phyloP scores from a whole-genome alignment of 2,113 vertebrate species.

The Calyptommatus sinebrachiatus region DNA sequence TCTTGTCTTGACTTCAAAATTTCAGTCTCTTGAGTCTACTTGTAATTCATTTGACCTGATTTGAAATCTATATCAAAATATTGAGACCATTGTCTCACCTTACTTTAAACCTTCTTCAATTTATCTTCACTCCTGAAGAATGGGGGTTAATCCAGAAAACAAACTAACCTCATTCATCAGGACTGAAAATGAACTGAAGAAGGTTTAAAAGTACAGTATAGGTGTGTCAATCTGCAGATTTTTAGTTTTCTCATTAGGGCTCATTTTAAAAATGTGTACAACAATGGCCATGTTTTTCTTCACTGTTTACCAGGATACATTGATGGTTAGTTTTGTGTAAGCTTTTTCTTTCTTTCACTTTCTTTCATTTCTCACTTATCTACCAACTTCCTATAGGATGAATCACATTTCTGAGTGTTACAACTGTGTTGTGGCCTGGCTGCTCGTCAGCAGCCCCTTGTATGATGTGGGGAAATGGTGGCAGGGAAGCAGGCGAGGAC shows the following conservation, averaged over 20 bases:
- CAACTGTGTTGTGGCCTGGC: no score
- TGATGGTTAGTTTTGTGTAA: not conserved
- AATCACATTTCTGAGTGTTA: not conserved
- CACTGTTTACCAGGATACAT: not conserved
- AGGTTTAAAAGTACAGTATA: no score
- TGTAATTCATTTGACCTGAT: not conserved
- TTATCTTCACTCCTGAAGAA: no score
- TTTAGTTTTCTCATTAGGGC: not conserved
- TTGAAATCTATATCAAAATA: not conserved
- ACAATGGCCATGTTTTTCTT: slow-evolving; percentile 8
- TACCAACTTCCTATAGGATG: not conserved
- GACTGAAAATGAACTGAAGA: no score
- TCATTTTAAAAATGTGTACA: not conserved
- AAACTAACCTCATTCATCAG: no score
- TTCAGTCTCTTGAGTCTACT: not conserved
- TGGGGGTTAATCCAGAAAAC: no score
- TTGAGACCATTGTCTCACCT: no score
- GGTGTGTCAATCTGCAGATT: not conserved
- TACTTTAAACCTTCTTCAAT: no score
- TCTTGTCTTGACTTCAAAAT: not conserved
- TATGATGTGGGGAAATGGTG: no score
- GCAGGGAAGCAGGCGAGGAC: no score
- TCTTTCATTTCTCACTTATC: not conserved
- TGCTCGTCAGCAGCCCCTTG: no score
- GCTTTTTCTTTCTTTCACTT: not conserved